These are phyloP conservation scores for Spicauda simplicius DNA, from an alignment of 2,888 invertebrate species.

Conservation along the genomic window DNA sequence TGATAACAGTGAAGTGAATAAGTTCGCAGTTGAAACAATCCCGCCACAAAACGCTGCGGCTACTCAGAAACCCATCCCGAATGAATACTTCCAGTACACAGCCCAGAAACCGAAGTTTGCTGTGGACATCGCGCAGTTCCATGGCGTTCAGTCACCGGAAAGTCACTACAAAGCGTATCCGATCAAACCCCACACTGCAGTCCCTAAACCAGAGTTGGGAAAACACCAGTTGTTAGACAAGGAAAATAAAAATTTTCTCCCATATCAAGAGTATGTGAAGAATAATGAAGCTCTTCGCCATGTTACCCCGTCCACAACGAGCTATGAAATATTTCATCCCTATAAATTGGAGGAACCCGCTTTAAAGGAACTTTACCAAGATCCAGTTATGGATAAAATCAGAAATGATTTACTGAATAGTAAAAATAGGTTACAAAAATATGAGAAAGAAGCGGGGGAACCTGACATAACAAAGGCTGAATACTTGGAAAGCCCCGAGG, in stretches of 20 bases:
- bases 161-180: conserved; percentile 66
- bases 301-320: conserved; percentile 57
- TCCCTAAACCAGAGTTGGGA: conserved; percentile 61
- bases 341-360: conserved; percentile 72
- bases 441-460: conserved; percentile 68
- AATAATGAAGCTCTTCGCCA: conserved; percentile 50
- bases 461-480: conserved; percentile 64
- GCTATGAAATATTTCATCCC: conserved; percentile 75
- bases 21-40: conserved; percentile 49
- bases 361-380: conserved; percentile 66
- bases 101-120: conserved; percentile 76
- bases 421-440: conserved; percentile 62
- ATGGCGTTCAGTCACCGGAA: conserved; percentile 69
- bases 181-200: conserved; percentile 61
- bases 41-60: conserved; percentile 33
- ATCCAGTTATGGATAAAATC: conserved; percentile 68
- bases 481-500: conserved; percentile 68
- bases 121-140: conserved; percentile 67
- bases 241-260: conserved; percentile 53
- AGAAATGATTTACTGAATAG: conserved; percentile 63
- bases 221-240: conserved; percentile 63
- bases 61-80: conserved; percentile 53
- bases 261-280: conserved; percentile 62
- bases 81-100: conserved; percentile 71
- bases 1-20: conserved; percentile 65